These are phyloP conservation scores for Hycleus phaleratus DNA, from an alignment of 1,140 invertebrate species.

Conservation along the genomic window DNA sequence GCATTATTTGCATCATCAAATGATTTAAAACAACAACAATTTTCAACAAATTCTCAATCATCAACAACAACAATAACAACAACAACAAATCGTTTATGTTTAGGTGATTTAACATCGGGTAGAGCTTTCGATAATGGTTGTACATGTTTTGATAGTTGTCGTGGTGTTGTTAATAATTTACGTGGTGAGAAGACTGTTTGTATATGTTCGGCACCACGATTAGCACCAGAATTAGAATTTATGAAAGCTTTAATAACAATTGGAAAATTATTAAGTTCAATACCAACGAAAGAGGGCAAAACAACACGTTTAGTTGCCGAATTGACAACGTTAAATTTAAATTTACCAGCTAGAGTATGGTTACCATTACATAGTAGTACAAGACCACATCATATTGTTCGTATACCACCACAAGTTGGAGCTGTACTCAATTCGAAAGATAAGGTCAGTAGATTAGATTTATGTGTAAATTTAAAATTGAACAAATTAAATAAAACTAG, in stretches of 20 bases:
- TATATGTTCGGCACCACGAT: conserved; percentile 68
- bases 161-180: conserved; percentile 68
- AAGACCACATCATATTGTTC: conserved; percentile 73
- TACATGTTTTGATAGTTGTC: conserved; percentile 59
- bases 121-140: conserved; percentile 95
- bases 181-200: conserved; percentile 64
- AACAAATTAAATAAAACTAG: no score
- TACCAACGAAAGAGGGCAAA: conserved; percentile 91
- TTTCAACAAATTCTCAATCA: conserved; percentile 40
- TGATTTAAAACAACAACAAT: conserved; percentile 67
- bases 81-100: conserved; percentile 54
- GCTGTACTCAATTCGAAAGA: conserved; percentile 99
- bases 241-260: conserved; percentile 80
- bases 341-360: conserved; percentile 96
- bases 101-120: conserved; percentile 88
- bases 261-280: conserved; percentile 79
- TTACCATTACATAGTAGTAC: conserved; percentile 70
- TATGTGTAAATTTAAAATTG: no score
- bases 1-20: conserved; percentile 6
- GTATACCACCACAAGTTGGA: conserved; percentile 87
- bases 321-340: conserved; percentile 87
- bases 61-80: conserved; percentile 28
- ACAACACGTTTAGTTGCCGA: conserved; percentile 86
- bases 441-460: conserved; percentile 55
- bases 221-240: conserved; percentile 81